Base-by-base conservation (phyloP, 2,797 vertebrate genomes). In the Thaleichthys pacificus region DNA sequence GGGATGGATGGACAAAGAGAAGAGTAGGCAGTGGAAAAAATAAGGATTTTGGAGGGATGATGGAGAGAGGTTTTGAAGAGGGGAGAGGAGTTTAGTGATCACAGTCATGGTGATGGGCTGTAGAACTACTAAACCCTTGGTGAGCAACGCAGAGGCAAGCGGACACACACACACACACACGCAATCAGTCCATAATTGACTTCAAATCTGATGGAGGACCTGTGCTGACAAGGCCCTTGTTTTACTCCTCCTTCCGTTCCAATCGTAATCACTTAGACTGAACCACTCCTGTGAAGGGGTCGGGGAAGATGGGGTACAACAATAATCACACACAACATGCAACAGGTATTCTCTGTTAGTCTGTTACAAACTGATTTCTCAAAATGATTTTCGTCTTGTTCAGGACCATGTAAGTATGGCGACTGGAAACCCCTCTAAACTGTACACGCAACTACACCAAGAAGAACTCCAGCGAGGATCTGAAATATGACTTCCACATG, bases 101-200 rank as follows among this genome's bases (percentile, higher is more conserved):
- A 87, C 91, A 87, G 91, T 90, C 77, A 84, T 84, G 86, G 84
- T 85, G 82, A 86, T 76, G 81, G 79, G 82, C 74, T 74, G 68
- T 73, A 80, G 80, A 79, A 84, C 82, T 73, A 74, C 66, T 74
- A 78, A 88, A 76, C 84, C 72, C 74, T 80, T 77, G 77, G 80
- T 81, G 80, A 82, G 77, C 78, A 57, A 47, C 61, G 26, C 61
- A 47, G 14, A 28, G 9, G 54, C 66, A 49, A 35, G 42, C 42
- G 24, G 4, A 66, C 63, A 64, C 30, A 64, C 62, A 64, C 30
- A 64, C 62, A 64, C 57, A n/a, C 57, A n/a, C 57, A 30, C 19
- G 80, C 90, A 94, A 94, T 94, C 93, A 93, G 79, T 81, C 70
- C 77, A 86, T 92, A 92, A 93, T 92, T 91, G 91, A 92, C 91